phyloP scores from a whole-genome alignment of 2,888 invertebrate species.

The Neria commutata region DNA sequence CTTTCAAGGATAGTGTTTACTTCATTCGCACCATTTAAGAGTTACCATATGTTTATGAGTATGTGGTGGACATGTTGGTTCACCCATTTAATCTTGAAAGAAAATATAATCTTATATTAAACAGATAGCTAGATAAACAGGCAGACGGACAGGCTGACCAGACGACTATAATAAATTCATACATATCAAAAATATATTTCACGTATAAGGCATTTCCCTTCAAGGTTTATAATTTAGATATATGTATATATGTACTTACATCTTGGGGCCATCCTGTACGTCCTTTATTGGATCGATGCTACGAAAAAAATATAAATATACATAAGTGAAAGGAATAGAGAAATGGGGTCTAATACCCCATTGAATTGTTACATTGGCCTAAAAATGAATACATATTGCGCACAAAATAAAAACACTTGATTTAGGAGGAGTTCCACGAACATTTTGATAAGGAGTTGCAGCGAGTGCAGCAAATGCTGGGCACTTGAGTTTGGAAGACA shows the following conservation, averaged over 20 bases:
- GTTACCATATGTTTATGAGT: no score
- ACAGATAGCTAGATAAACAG: no score
- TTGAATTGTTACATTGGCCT: background rate
- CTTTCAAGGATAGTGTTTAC: no score
- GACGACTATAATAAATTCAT: no score
- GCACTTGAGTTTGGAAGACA: no score
- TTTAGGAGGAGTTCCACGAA: constrained; percentile 4
- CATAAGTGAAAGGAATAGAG: background rate
- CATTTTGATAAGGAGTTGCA: background rate
- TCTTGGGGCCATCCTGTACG: constrained; percentile 97
- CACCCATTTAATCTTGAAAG: no score
- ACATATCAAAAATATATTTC: no score
- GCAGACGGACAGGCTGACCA: no score
- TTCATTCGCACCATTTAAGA: no score
- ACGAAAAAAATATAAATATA: constrained; percentile 34
- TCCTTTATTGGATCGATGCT: constrained; percentile 68
- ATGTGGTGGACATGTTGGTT: no score
- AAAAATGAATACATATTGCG: background rate
- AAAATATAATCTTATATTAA: no score
- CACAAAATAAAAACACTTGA: background rate
- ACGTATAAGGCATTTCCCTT: background rate
- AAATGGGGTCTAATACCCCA: background rate
- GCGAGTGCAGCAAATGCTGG: no score
- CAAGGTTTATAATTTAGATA: constrained; percentile 67
- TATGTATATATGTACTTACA: constrained; percentile 90